Evolutionary conservation across 2,113 vertebrate genomes (phyloP), one percentile per base, ranked within the genome.

Genomic region (Anser cygnoides): DNA sequence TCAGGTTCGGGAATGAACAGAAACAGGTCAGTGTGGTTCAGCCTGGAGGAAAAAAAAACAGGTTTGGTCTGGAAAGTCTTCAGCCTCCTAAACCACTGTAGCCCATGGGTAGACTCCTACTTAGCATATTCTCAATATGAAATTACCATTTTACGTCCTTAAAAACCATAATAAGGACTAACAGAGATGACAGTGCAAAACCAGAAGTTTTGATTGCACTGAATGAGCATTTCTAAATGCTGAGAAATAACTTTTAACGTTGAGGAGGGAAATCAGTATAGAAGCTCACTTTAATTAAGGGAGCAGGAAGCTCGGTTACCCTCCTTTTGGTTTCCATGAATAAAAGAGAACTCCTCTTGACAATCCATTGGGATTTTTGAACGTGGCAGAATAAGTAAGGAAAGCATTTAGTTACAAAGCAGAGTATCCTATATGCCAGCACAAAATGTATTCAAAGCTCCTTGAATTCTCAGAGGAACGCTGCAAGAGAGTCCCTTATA

Each of bases 401-500:
- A 91, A 78, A 96, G 58, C 49, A 39, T 91, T 90, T 81, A 54
- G 39, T 75, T 87, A 75, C 49, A 67, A 78, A 79, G 84, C 33
- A 35, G 58, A 73, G 21, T 79, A 72, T 79, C 86, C 58, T 73
- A 87, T 93, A 81, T 61, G 49, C 61, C 28, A 76, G 66, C 66
- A 77, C n/a, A 88, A 89, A 94, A 94, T 83, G 37, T 94, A 54
- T 93, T 94, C 93, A 84, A 18, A 89, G 65, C 46, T 54, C 50
- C n/a, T 67, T 93, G 87, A 90, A 90, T 96, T 93, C 71, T 95
- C 61, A 65, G 59, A 65, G 94, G 80, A 84, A 94, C 91, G 84
- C 61, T 92, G 80, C 49, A 43, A 79, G 54, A 88, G 81, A 76
- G 92, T 95, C 78, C 68, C 67, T 96, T 89, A 62, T 70, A 93